Conservation (phyloP, 2,113 vertebrate genomes). For the Boleophthalmus pectinirostris region DNA sequence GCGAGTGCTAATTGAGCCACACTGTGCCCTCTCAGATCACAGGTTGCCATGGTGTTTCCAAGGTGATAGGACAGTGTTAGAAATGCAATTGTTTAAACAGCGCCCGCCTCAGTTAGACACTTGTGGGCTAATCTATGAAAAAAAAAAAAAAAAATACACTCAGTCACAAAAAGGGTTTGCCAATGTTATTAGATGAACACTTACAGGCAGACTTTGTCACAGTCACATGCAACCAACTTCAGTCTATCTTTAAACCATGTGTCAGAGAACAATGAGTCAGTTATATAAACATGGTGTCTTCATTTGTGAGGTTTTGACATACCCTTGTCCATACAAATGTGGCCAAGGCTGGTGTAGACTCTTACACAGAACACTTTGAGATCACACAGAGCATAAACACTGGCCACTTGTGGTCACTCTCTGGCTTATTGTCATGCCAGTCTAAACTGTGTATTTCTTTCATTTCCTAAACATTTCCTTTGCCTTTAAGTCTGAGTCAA, state of each 20-base stretch:
- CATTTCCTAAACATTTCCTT: constrained; percentile 8
- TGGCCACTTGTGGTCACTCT: constrained; percentile 5
- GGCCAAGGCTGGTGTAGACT: background rate
- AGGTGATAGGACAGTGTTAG: constrained; percentile 69
- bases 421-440: constrained; percentile 1
- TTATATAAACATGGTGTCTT: background rate
- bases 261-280: background rate
- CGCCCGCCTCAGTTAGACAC: constrained; percentile 54
- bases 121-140: constrained; percentile 57
- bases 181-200: background rate
- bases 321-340: background rate
- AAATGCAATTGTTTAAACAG: constrained; percentile 68
- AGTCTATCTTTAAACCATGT: background rate
- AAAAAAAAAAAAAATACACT: constrained; percentile 31
- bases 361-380: background rate
- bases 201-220: background rate
- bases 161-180: background rate
- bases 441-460: constrained; percentile 1
- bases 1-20: constrained; percentile 74
- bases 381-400: constrained; percentile 4
- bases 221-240: background rate
- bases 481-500: constrained; percentile 1
- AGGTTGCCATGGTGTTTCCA: constrained; percentile 74
- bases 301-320: background rate
- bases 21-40: constrained; percentile 66